These are phyloP conservation scores for Neogobius melanostomus DNA, from an alignment of 2,113 vertebrate genomes.

Conservation along the genomic window DNA sequence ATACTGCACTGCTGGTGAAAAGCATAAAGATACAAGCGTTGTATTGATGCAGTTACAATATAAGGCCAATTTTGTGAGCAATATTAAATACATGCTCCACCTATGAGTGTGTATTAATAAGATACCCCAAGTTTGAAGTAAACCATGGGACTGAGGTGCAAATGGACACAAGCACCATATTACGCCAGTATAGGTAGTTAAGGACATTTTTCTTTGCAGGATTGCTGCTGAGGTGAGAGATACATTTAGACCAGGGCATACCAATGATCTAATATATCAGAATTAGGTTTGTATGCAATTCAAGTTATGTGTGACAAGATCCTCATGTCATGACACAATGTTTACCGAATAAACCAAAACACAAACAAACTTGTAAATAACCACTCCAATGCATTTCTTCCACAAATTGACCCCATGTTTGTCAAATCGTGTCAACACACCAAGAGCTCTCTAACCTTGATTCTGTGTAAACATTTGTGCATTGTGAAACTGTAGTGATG, in stretches of 20 bases:
- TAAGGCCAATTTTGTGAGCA: not conserved
- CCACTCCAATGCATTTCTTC: not conserved
- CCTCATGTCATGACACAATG: too few relatives aligned
- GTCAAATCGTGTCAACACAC: not conserved
- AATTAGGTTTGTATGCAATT: too few relatives aligned
- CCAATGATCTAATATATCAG: too few relatives aligned
- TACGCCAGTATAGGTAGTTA: too few relatives aligned
- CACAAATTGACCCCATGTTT: not conserved
- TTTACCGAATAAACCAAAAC: too few relatives aligned
- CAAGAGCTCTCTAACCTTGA: not conserved
- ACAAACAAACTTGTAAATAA: too few relatives aligned
- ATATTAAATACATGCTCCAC: not conserved
- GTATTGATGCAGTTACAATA: not conserved
- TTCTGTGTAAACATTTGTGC: not conserved
- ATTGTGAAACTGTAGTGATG: not conserved
- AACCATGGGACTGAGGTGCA: not conserved
- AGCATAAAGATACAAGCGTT: not conserved
- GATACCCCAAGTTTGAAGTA: not conserved
- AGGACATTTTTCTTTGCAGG: too few relatives aligned
- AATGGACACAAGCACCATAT: too few relatives aligned
- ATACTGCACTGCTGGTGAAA: not conserved
- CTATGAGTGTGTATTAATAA: not conserved
- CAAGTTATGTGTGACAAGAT: too few relatives aligned
- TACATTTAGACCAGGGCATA: too few relatives aligned
- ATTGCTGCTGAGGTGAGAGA: too few relatives aligned